phyloP scores from a whole-genome alignment of 2,888 invertebrate species.

The Drosophila kambysellisi region DNA sequence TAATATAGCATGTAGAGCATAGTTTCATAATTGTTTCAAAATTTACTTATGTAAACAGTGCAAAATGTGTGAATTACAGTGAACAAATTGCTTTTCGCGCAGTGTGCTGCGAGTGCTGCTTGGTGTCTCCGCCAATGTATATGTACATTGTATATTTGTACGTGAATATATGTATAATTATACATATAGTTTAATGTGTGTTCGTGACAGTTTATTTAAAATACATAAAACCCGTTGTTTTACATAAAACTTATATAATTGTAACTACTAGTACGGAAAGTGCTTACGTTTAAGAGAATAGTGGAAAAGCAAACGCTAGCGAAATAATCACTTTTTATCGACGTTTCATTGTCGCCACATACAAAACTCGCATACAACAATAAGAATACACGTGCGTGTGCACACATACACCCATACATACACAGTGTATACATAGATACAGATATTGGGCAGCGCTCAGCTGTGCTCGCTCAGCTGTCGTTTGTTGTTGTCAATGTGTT shows the following conservation, averaged over 20 bases:
- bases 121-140: conserved; percentile 34
- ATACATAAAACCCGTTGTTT: conserved; percentile 15
- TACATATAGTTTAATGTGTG: conserved; percentile 41
- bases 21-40: conserved; percentile 40
- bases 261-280: conserved; percentile 39
- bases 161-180: conserved; percentile 25
- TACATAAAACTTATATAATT: conserved; percentile 25
- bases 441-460: conserved; percentile 52
- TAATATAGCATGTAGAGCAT: conserved; percentile 32
- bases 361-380: conserved; percentile 32
- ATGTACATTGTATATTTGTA: conserved; percentile 32
- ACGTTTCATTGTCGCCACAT: conserved; percentile 54
- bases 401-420: conserved; percentile 20
- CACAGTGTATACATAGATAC: conserved; percentile 9
- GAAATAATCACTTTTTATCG: conserved; percentile 45
- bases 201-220: conserved; percentile 53
- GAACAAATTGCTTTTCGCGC: conserved; percentile 53
- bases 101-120: conserved; percentile 56
- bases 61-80: conserved; percentile 30
- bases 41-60: conserved; percentile 41
- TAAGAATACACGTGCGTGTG: conserved; percentile 50
- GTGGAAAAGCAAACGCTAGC: conserved; percentile 12
- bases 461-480: conserved; percentile 73
- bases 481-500: conserved; percentile 71
- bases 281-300: conserved; percentile 18